Evolutionary conservation across 2,113 vertebrate species (phyloP).

Genomic region (Anhinga rufa): DNA sequence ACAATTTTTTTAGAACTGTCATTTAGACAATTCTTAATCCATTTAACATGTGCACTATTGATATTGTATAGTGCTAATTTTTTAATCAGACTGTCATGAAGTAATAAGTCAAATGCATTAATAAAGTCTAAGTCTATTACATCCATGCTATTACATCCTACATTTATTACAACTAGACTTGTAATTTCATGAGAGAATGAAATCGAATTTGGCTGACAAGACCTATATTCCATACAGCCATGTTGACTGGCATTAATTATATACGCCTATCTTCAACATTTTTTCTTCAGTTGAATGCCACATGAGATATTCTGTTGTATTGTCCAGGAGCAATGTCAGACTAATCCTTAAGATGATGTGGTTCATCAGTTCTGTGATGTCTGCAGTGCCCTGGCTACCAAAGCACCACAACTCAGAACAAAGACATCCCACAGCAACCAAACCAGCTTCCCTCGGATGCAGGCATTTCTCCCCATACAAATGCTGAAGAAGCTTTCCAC

Average conservation of each 20-base stretch:
- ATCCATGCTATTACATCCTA: slow-evolving; percentile 27
- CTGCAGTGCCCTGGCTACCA: background rate
- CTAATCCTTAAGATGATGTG: background rate
- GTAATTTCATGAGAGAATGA: slow-evolving; percentile 48
- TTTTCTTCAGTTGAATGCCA: background rate
- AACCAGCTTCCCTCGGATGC: background rate
- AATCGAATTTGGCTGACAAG: slow-evolving; percentile 17
- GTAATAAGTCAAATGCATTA: slow-evolving; percentile 35
- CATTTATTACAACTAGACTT: slow-evolving; percentile 41
- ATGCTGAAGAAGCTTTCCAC: background rate
- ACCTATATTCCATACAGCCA: background rate
- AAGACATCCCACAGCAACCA: background rate
- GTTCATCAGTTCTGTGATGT: background rate
- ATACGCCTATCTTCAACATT: background rate
- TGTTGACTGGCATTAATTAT: slow-evolving; percentile 6
- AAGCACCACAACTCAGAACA: background rate
- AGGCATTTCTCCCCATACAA: background rate
- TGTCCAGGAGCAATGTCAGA: background rate
- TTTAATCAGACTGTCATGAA: slow-evolving; percentile 52
- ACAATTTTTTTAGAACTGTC: background rate
- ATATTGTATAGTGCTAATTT: slow-evolving; percentile 45
- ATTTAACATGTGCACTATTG: slow-evolving; percentile 2
- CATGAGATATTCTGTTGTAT: background rate
- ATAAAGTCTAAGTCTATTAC: slow-evolving; percentile 26
- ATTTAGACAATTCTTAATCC: slow-evolving; percentile 42